Evolutionary conservation across 2,888 invertebrate species (phyloP), one percentile per base, ranked within the genome.

Genomic region (Tipula lateralis): DNA sequence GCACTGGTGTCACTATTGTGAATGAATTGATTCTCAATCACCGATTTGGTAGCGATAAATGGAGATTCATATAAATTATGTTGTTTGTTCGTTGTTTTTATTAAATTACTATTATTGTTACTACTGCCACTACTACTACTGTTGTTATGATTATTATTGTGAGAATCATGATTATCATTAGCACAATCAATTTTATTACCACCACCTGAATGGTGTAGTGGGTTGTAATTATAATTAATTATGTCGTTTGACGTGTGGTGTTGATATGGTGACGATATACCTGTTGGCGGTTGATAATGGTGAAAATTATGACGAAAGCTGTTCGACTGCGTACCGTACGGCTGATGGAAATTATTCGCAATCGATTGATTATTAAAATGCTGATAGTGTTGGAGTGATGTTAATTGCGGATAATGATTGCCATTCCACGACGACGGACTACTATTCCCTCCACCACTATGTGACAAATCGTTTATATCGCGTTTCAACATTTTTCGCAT

Each of bases 401-500:
- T n/a, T 50, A 50, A 6, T 16, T 1, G 2, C 16, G 5, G 4
- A 66, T 80, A 30, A 30, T 82, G 30, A 82, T 82, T 30, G n/a
- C 82, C 82, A 82, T 82, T 30, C 82, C 82, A 82, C n/a, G 32
- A 16, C 30, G 82, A 24, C 19, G 83, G 6, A 36, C 19, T 12
- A 39, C 83, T 29, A 3, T 19, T 13, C 16, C n/a, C 34, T 1
- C 34, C 32, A 19, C 34, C 34, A 16, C 34, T 24, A 34, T 83
- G 34, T 19, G 83, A 24, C 19, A 39, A 83, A 83, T 83, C 30
- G 16, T 82, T 82, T 82, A 32, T 29, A 24, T 83, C 29, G 30
- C 44, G 29, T 84, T 83, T 83, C 82, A 85, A 84, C 84, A 85
- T 85, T 85, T 85, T 85, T 44, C 84, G 39, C 85, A 85, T 85